Percentiles rank a stretch among this genome's conserved stretches.
phyloP scores from a whole-genome alignment of 2,797 vertebrate genomes.

The Chiropotes sagulatus region DNA sequence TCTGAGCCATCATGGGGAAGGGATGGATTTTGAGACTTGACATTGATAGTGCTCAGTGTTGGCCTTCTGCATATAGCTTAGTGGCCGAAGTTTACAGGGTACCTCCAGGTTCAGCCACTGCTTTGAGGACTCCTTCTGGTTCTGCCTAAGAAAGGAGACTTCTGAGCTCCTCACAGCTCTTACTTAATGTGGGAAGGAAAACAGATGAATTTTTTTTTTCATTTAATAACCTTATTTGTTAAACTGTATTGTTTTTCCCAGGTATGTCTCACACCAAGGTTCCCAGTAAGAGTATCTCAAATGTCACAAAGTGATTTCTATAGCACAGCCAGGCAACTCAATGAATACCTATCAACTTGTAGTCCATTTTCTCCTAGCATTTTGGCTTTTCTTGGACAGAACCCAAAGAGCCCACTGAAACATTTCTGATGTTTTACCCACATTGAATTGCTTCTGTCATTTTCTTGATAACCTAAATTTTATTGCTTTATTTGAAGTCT shows the following conservation, averaged over 20 bases:
- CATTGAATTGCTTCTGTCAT: background rate
- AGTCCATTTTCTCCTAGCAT: background rate
- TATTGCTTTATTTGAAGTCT: background rate
- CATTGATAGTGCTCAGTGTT: background rate
- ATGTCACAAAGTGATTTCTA: background rate
- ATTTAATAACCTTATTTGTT: conserved; percentile 46
- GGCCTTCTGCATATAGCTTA: background rate
- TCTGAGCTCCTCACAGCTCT: background rate
- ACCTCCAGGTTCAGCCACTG: background rate
- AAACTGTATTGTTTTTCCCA: conserved; percentile 47
- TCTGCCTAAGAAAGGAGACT: background rate
- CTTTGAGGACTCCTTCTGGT: conserved; percentile 13
- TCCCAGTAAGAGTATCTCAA: background rate
- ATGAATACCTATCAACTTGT: background rate
- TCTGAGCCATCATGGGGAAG: background rate
- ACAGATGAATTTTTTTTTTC: conserved; percentile 26
- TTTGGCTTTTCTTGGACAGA: background rate
- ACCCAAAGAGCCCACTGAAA: background rate
- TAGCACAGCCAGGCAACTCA: background rate
- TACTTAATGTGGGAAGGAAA: background rate
- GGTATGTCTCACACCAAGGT: background rate
- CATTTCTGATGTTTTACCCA: background rate
- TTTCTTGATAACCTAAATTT: conserved; percentile 34
- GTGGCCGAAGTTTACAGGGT: background rate
- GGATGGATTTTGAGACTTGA: background rate